Base-by-base conservation (phyloP, 2,797 vertebrate genomes). In the Hephaestus fuliginosus region DNA sequence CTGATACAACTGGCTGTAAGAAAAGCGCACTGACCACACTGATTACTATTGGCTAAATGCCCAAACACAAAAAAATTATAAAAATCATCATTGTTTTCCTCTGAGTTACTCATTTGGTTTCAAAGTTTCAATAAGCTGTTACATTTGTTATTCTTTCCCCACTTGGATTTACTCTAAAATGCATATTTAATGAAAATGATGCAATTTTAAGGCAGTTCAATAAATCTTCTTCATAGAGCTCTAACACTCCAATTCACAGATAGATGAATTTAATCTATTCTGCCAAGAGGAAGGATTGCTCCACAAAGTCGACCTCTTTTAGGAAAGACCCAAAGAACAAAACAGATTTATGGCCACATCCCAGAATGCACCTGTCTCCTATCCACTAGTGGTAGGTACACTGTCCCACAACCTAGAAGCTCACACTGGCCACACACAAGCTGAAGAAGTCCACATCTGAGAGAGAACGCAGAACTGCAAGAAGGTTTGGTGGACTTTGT, bases 121-220 rank as follows among this genome's bases (percentile, higher is more conserved):
- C 33, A 41, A 25, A 1, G 25, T 25, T 25, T 25, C 25, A 25
- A 25, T 25, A 25, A 25, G 17, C 7, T 46, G 15, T 5, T 30
- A 28, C 2, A 36, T 64, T 17, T n/a, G 4, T 20, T 39, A n/a
- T 8, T 44, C 25, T 28, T 22, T 48, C 48, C 4, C 63, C 5
- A 25, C 22, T 28, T 14, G 5, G 25, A 53, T 55, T 66, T 46
- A 28, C 33, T 11, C 20, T 46, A 2, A 39, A 43, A 7, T 9
- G 4, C 4, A 53, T 2, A 63, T 52, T 46, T 36, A 44, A 57
- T 56, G 25, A 70, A 53, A n/a, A 56, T 0, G 11, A 30, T 20
- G n/a, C 49, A 63, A 43, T 60, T 65, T 52, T 44, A 53, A 78
- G 75, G 75, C 57, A 64, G 61, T 5, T 55, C 25, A 46, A 15